Evolutionary conservation across 2,113 vertebrate species (phyloP), one percentile per base, ranked within the genome.

Genomic region (Plotosus lineatus): DNA sequence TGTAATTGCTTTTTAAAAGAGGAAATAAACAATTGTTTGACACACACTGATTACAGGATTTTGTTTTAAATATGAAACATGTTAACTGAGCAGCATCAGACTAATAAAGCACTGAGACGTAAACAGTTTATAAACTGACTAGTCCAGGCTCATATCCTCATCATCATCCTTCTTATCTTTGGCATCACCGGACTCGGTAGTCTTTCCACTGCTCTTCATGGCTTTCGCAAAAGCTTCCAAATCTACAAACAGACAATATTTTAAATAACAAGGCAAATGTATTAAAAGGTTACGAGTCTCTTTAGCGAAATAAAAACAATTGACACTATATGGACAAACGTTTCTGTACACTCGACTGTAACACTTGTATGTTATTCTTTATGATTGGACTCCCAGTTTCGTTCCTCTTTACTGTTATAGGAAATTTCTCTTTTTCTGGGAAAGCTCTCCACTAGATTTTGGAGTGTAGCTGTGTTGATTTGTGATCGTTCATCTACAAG

Each of bases 121-220:
- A 48, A 58, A 75, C 55, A 44, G 17, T 74, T 74, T 31, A 65
- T 50, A 28, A 81, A 75, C 36, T 71, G 4, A 68, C 93, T 92
- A 99, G 88, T 99, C 97, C 89, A 99, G 89, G 92, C 97, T 99
- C 97, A 98, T 99, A 82, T 99, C 98, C 87, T 99, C 97, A 61
- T 99, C 97, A 17, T 98, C 97, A 0, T 99, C 96, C 79, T 98
- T 97, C 92, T 97, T 97, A 88, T 97, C 97, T 89, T 96, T 97
- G 2, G 94, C 31, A 1, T 97, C 95, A 75, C 94, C 94, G 6
- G 95, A 95, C 19, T 91, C 91, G 61, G 96, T 95, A 0, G 94
- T 86, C 84, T 95, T 95, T 31, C 93, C 93, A 26, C 92, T 94
- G 6, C 92, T 69, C 90, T 99, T 96, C 97, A 99, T 99, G 58